Percentiles rank a stretch among this genome's conserved stretches.
Conservation (phyloP, 2,888 invertebrate species). For the Acleris emargana region DNA sequence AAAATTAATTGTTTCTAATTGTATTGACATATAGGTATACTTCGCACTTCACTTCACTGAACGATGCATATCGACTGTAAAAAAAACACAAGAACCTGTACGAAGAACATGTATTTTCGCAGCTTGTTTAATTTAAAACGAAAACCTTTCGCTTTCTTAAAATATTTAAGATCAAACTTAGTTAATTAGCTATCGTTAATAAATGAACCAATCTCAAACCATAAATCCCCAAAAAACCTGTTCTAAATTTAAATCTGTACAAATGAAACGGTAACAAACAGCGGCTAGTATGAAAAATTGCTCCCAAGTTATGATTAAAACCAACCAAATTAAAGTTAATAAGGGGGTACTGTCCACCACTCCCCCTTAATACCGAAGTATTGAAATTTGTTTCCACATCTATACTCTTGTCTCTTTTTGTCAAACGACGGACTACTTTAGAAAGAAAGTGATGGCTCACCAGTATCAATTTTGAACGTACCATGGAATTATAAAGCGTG, state of each 20-base stretch:
- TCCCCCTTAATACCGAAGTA: conserved; percentile 69
- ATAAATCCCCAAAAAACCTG: conserved; percentile 5
- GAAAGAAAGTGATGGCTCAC: conserved; percentile 53
- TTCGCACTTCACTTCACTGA: too few relatives aligned
- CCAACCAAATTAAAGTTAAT: conserved; percentile 71
- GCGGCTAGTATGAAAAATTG: conserved; percentile 57
- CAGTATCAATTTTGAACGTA: conserved; percentile 39
- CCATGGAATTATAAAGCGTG: conserved; percentile 56
- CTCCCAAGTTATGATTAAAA: conserved; percentile 67
- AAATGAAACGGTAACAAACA: conserved; percentile 44
- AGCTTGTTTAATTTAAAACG: too few relatives aligned
- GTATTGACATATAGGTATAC: too few relatives aligned
- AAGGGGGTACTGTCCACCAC: conserved; percentile 68
- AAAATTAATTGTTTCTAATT: too few relatives aligned
- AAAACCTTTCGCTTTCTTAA: too few relatives aligned
- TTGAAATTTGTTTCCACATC: conserved; percentile 55
- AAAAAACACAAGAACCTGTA: too few relatives aligned
- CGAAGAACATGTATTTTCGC: too few relatives aligned
- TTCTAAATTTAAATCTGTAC: conserved; percentile 36
- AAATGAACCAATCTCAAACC: too few relatives aligned
- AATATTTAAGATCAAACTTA: background rate
- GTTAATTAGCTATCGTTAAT: too few relatives aligned
- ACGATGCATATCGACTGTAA: too few relatives aligned
- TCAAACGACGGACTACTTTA: conserved; percentile 27
- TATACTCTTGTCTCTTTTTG: conserved; percentile 54